Evolutionary conservation across 2,113 vertebrate species (phyloP).

Genomic region (Cynocephalus volans): DNA sequence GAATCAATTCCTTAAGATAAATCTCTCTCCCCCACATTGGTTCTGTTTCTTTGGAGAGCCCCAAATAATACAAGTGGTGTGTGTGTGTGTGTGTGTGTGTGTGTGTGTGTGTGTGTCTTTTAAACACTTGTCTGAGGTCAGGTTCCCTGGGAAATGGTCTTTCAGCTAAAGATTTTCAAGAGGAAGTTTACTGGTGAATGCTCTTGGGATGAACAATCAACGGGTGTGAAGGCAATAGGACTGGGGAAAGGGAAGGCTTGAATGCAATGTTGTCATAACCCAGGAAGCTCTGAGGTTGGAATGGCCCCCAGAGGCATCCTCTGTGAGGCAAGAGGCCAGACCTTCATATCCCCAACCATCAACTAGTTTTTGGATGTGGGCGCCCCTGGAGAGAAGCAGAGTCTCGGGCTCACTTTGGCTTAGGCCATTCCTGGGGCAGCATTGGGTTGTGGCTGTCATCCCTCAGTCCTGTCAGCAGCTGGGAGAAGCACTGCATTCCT

Average conservation of each 20-base stretch:
- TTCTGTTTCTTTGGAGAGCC: not conserved
- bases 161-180: not conserved
- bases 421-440: not conserved
- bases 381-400: too few relatives aligned
- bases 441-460: not conserved
- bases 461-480: accelerated
- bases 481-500: too few relatives aligned
- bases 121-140: not conserved
- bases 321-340: not conserved
- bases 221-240: not conserved
- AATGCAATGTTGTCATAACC: too few relatives aligned
- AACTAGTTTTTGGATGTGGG: too few relatives aligned
- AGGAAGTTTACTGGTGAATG: not conserved
- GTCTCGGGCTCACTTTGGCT: not conserved
- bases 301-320: too few relatives aligned
- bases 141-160: not conserved
- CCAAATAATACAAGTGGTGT: too few relatives aligned
- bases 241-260: not conserved
- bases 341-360: accelerated
- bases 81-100: not conserved
- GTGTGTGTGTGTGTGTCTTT: not conserved
- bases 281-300: not conserved
- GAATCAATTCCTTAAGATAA: not conserved
- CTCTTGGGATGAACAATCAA: not conserved
- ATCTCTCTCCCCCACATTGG: too few relatives aligned